These are phyloP conservation scores for Athalia circularis DNA, from an alignment of 2,888 invertebrate genomes.

Conservation along the genomic window DNA sequence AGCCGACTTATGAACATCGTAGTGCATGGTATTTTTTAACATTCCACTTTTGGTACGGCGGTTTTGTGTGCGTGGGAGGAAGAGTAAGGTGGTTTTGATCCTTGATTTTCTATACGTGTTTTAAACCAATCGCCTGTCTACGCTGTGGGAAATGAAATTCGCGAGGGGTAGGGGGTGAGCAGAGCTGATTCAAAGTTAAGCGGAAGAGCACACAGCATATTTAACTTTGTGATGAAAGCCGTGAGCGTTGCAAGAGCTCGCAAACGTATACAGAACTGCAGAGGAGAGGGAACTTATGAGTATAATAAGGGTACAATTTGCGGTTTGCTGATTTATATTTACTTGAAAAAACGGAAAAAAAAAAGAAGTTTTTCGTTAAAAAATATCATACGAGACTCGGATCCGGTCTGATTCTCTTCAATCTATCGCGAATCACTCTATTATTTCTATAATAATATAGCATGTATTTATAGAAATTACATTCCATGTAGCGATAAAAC, in stretches of 20 bases:
- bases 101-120: slow-evolving; percentile 3
- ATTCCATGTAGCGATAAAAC: slow-evolving; percentile 16
- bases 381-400: neutral
- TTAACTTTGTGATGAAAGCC: slow-evolving; percentile 27
- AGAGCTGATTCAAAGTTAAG: slow-evolving; percentile 28
- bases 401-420: slow-evolving; percentile 1
- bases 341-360: neutral
- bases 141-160: neutral
- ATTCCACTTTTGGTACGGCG: no score
- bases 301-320: slow-evolving; percentile 34
- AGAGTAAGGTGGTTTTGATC: no score
- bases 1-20: no score
- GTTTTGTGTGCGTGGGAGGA: no score
- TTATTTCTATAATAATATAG: neutral
- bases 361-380: slow-evolving; percentile 17
- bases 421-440: neutral
- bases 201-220: slow-evolving; percentile 33
- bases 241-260: slow-evolving; percentile 2
- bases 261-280: neutral
- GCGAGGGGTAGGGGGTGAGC: neutral
- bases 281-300: neutral
- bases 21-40: no score
- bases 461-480: neutral
- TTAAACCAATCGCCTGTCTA: slow-evolving; percentile 6
- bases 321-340: slow-evolving; percentile 34